A percentile compares a stretch with the other conserved stretches of the same genome.
These are phyloP conservation scores for Ancistrus triradiatus DNA, from an alignment of 2,113 vertebrate genomes.

Conservation along the genomic window DNA sequence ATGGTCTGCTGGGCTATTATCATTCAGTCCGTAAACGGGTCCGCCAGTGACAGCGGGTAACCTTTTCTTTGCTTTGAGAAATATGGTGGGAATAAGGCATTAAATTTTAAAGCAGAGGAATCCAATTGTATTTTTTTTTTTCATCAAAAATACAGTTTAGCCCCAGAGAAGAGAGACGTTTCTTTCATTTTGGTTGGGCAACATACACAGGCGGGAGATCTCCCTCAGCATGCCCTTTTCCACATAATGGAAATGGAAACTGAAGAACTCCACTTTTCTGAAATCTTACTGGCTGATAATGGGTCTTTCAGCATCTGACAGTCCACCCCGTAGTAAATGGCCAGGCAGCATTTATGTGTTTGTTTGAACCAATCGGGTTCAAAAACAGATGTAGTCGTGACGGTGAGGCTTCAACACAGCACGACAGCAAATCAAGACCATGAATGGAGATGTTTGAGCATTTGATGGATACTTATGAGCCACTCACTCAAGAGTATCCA, in stretches of 20 bases:
- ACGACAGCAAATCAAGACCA: too few species aligned
- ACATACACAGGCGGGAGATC: constrained; percentile 65
- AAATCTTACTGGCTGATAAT: constrained; percentile 30
- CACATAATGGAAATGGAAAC: constrained; percentile 64
- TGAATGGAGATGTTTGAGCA: too few species aligned
- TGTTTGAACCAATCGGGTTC: neutral
- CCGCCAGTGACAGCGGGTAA: constrained; percentile 54
- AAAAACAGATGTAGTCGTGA: neutral
- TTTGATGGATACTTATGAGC: too few species aligned
- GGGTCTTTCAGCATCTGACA: constrained; percentile 5
- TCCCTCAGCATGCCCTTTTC: constrained; percentile 65
- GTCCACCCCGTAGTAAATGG: too few species aligned
- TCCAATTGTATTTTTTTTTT: constrained; percentile 68
- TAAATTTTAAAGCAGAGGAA: constrained; percentile 69
- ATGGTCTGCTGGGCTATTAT: constrained; percentile 55
- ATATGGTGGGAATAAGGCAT: constrained; percentile 70
- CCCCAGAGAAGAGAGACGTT: constrained; percentile 65
- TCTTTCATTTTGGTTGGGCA: constrained; percentile 71
- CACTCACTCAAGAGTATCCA: too few species aligned
- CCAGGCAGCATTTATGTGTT: neutral
- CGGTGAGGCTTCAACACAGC: too few species aligned
- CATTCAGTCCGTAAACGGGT: constrained; percentile 48
- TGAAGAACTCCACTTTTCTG: constrained; percentile 59
- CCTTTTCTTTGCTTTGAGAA: constrained; percentile 52
- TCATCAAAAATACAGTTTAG: constrained; percentile 70